Percentiles rank a stretch among this genome's conserved stretches.
Conservation (phyloP, 2,113 vertebrate species). For the Mormyrus iriodes region DNA sequence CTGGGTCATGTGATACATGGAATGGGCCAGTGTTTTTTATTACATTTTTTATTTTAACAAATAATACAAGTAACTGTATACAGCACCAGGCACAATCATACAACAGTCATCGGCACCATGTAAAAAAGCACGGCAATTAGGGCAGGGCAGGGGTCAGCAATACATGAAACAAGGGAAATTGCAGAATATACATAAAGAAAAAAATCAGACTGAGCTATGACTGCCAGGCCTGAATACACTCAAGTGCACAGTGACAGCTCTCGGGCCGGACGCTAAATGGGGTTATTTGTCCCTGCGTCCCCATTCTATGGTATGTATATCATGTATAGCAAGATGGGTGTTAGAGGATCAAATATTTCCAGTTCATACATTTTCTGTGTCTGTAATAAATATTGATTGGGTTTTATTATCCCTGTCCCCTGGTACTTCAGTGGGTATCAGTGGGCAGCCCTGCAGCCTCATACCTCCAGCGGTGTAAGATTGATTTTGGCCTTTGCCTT, state of each 20-base stretch:
- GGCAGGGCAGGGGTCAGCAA: background rate
- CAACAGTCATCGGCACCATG: background rate
- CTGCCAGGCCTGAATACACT: background rate
- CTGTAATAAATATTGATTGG: background rate
- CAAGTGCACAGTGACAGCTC: background rate
- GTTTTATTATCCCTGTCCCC: background rate
- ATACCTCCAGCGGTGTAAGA: background rate
- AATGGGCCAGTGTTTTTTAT: background rate
- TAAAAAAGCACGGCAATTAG: background rate
- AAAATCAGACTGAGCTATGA: background rate
- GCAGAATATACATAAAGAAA: background rate
- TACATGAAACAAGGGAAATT: background rate
- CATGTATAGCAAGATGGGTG: background rate
- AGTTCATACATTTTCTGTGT: background rate
- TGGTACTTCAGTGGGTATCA: background rate
- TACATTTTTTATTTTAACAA: background rate
- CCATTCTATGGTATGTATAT: background rate
- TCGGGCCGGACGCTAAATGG: background rate
- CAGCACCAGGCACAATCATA: background rate
- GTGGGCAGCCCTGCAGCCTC: background rate
- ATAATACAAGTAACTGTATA: background rate
- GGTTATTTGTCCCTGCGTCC: background rate
- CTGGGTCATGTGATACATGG: background rate
- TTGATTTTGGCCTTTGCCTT: background rate
- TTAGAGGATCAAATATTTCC: background rate